Evolutionary conservation across 2,888 invertebrate species (phyloP), one percentile per base, ranked within the genome.

Genomic region (Strigamia transsilvanica): DNA sequence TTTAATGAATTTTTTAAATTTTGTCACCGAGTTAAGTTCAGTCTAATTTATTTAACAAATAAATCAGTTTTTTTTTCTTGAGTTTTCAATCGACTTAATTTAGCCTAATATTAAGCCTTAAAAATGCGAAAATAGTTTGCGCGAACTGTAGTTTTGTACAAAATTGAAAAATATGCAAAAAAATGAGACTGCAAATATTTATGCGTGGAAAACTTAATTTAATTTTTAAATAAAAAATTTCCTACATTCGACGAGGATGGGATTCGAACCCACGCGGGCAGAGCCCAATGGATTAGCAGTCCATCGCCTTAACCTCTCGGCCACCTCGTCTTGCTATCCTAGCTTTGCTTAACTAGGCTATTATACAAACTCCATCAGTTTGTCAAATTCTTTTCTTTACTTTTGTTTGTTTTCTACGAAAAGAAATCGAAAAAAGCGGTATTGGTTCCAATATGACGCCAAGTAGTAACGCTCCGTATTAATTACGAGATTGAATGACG

Each of bases 271-370:
- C 92, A 92, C 92, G 93, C 93, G 93, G 92, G 93, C 92, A 93
- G 92, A 93, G 92, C 93, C 92, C 93, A 93, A 92, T 93, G 92
- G 93, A 93, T 93, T 93, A 93, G 93, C 93, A 93, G 92, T 92
- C 92, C 92, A 93, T 92, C 92, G 92, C 92, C 92, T 93, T 93
- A 93, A 93, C 93, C 93, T 92, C 93, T 93, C 93, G 93, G 93
- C 92, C 93, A 93, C 92, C 92, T 93, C 92, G 92, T 93, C 92
- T 82, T 85, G 23, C 41, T 21, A 51, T 13, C 51, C 51, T 51
- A n/a, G 3, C 34, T 34, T 5, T 34, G n/a, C n/a, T n/a, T n/a
- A 3, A 34, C 3, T 34, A 34, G 34, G 7, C 34, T 34, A 5
- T 34, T 34, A 34, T 34, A 34, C 7, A 34, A 34, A 34, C 3